These are phyloP conservation scores for Hedychridium roseum DNA, from an alignment of 2,888 invertebrate species.

Conservation along the genomic window DNA sequence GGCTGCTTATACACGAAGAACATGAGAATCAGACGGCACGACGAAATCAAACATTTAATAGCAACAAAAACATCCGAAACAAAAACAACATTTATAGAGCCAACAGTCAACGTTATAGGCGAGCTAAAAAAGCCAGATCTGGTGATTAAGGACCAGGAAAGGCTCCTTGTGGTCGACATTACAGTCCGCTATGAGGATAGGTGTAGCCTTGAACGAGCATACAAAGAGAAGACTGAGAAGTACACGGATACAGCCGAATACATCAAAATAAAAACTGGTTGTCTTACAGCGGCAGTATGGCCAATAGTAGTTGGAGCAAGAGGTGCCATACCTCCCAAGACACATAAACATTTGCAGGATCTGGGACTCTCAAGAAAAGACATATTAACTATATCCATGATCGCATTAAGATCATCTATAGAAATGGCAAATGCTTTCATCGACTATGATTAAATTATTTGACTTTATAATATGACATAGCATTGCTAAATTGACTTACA, in stretches of 20 bases:
- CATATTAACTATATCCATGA: no score
- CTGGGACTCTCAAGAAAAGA: not conserved
- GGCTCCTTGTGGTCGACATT: conserved; percentile 15
- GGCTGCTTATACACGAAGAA: not conserved
- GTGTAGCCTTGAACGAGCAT: no score
- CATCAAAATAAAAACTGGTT: not conserved
- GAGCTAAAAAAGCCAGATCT: conserved; percentile 4
- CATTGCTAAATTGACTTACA: no score
- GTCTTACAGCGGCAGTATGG: not conserved
- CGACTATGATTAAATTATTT: no score
- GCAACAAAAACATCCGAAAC: accelerated
- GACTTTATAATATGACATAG: no score
- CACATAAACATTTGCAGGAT: not conserved
- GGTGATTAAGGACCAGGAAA: conserved; percentile 5
- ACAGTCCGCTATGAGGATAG: conserved; percentile 21
- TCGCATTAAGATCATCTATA: no score
- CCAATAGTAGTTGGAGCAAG: conserved; percentile 13
- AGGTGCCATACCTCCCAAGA: conserved; percentile 6
- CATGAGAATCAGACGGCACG: conserved; percentile 1
- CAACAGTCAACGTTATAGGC: not conserved
- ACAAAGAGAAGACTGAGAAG: no score
- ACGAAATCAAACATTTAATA: conserved; percentile 1
- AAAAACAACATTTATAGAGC: not conserved
- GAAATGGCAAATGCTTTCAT: no score
- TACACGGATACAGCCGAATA: not conserved